These are phyloP conservation scores for Amphiura filiformis DNA, from an alignment of 35 echinoderm and acorn worm genomes.

Conservation along the genomic window DNA sequence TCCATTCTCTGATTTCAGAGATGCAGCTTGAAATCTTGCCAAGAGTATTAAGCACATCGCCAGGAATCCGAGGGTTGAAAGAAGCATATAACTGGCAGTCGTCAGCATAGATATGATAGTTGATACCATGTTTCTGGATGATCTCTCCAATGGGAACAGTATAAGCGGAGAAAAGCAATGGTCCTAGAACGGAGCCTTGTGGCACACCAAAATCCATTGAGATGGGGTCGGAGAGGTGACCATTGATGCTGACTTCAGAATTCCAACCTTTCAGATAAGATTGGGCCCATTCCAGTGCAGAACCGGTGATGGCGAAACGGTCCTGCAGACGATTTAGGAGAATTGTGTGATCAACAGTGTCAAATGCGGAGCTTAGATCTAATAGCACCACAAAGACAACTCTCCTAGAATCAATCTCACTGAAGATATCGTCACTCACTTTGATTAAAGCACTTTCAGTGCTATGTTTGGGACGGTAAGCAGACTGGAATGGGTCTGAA, in stretches of 20 bases:
- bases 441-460: constrained; percentile 46
- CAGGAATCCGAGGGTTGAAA: too few species aligned
- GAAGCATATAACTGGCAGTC: constrained; percentile 31
- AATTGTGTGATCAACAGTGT: too few species aligned
- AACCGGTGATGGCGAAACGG: too few species aligned
- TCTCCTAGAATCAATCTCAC: constrained; percentile 25
- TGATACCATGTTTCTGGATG: neutral
- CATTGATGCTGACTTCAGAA: constrained; percentile 12
- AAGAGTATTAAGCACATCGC: too few species aligned
- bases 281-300: constrained; percentile 18
- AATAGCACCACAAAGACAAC: constrained; percentile 42
- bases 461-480: constrained; percentile 41
- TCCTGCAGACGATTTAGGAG: too few species aligned
- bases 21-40: too few species aligned
- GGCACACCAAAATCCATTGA: constrained; percentile 2
- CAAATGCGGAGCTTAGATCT: constrained; percentile 55
- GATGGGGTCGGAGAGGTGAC: neutral
- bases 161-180: constrained; percentile 38
- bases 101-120: constrained; percentile 55
- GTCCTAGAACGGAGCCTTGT: constrained; percentile 52
- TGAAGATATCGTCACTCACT: constrained; percentile 49
- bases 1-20: too few species aligned
- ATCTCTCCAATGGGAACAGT: constrained; percentile 42
- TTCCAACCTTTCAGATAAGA: constrained; percentile 25
- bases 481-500: constrained; percentile 20